Base-by-base conservation (phyloP, 2,113 vertebrate species). In the Carlito syrichta region DNA sequence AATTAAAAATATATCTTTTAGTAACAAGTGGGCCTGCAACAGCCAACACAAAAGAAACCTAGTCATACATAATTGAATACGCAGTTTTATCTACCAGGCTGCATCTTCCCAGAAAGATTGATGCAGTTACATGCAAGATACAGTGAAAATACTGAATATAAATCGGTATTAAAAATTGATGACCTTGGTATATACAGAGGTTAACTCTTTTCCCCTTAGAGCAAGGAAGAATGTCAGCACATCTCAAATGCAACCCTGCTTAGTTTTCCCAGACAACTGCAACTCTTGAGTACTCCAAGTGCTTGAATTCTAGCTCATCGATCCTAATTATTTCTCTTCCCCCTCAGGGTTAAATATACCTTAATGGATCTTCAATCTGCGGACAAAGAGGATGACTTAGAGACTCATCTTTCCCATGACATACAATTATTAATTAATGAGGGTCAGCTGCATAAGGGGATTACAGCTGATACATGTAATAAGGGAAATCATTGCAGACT, bases 341-440 rank as follows among this genome's bases (percentile, higher is more conserved):
- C 86, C 54, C 69, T 96, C 91, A 95, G 97, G 95, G 89, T 97
- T 97, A 97, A 97, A 96, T 96, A 97, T 96, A 95, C 96, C 79
- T 93, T 98, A 98, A 98, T 98, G 98, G 97, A 98, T 94, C 86
- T 97, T 95, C 96, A 97, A 95, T 98, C 86, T 93, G 79, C 79
- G 4, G 1, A 89, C 95, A 93, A 94, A 96, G 89, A 96, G 95
- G 82, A 89, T 95, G 94, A 94, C 88, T 94, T 94, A 82, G 82
- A 97, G 62, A 90, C 88, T 97, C 95, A 78, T 98, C 97, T 97
- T 97, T 93, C 86, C 82, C 89, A 89, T 89, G 97, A 92, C 94
- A 97, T 97, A 52, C 30, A 68, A 94, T 98, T 97, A 97, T 97
- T 97, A 97, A 97, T 98, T 98, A 98, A 97, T 98, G 97, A 98